Conservation (phyloP, 2,113 vertebrate genomes). For the Brevimyrus niger region DNA sequence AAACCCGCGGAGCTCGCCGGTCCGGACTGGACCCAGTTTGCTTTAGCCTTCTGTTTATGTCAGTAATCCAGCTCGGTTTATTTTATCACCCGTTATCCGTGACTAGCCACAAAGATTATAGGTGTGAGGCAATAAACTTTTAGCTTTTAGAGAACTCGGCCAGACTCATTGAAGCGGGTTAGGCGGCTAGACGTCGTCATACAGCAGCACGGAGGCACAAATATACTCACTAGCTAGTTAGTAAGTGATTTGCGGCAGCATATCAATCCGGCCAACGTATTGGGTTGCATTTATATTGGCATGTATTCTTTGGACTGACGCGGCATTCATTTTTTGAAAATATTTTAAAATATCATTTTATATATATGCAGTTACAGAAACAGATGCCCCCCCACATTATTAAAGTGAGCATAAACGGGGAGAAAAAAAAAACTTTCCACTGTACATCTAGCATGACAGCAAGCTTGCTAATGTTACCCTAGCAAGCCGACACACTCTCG, state of each 20-base stretch:
- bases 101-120: background rate
- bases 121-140: background rate
- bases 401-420: background rate
- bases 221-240: background rate
- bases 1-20: background rate
- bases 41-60: background rate
- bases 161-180: background rate
- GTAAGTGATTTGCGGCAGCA: background rate
- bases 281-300: background rate
- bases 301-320: background rate
- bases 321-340: background rate
- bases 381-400: background rate
- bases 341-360: background rate
- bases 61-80: background rate
- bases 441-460: background rate
- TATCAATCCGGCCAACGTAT: background rate
- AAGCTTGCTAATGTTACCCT: conserved; percentile 9
- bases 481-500: background rate
- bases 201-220: background rate
- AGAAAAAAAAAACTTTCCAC: conserved; percentile 7
- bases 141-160: background rate
- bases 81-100: background rate
- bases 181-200: background rate
- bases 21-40: background rate
- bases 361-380: background rate